Conservation (phyloP, 53 echinoderm and acorn worm species). For the Temnopleurus reevesii region DNA sequence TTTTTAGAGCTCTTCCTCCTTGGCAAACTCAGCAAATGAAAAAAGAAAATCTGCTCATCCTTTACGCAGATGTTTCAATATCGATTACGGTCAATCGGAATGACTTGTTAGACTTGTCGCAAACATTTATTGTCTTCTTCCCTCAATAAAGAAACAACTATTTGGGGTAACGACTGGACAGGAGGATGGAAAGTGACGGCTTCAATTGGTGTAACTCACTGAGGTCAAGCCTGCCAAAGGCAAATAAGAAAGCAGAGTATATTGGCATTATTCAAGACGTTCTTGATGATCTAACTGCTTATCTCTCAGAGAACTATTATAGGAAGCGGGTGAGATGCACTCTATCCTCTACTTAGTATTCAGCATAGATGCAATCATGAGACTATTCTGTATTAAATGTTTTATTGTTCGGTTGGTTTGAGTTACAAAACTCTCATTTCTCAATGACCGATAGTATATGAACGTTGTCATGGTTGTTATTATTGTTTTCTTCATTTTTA, state of each 20-base stretch:
- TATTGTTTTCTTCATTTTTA: too few species aligned
- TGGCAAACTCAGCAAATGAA: not conserved
- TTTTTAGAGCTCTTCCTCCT: not conserved
- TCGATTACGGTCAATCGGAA: conserved; percentile 39
- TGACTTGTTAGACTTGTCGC: conserved; percentile 30
- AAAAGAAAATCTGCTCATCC: not conserved
- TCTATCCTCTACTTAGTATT: not conserved
- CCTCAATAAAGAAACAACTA: conserved; percentile 14
- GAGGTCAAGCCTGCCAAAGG: conserved; percentile 10
- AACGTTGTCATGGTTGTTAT: too few species aligned
- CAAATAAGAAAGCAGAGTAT: not conserved
- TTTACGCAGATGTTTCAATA: not conserved
- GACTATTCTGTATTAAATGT: too few species aligned
- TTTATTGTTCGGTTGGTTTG: too few species aligned
- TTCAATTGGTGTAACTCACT: conserved; percentile 13
- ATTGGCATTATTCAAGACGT: conserved; percentile 23
- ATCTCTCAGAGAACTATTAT: not conserved
- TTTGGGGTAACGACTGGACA: conserved; percentile 44
- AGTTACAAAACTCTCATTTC: too few species aligned
- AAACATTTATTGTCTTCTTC: conserved; percentile 24
- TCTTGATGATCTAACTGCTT: conserved; percentile 20
- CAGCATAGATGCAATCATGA: too few species aligned
- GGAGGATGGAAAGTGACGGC: conserved; percentile 15
- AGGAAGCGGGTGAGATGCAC: conserved; percentile 3
- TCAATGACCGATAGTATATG: too few species aligned